phyloP scores from a whole-genome alignment of 37 sponge, comb jelly and placozoan species.

The Amphimedon queenslandica region DNA sequence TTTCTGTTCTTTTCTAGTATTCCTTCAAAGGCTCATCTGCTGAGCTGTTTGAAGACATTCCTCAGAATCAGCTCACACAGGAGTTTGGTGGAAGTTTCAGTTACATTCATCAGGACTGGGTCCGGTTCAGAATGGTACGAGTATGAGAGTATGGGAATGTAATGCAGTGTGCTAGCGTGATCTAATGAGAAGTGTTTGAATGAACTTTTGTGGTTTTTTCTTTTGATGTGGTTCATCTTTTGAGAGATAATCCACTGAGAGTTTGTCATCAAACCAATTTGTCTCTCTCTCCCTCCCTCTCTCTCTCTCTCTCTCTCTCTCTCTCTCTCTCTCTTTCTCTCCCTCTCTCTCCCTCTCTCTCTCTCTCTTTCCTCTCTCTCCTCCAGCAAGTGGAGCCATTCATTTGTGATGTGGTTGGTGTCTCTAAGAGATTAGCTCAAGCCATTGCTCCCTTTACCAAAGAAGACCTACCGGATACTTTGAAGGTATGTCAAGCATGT shows the following conservation, averaged over 20 bases:
- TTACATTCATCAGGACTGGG: constrained; percentile 82
- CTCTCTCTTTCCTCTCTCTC: neutral
- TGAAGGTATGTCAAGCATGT: constrained; percentile 5
- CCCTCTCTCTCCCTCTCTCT: neutral
- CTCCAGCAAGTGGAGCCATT: constrained; percentile 84
- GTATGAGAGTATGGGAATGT: too few relatives aligned
- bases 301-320: constrained; percentile 2
- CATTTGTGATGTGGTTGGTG: constrained; percentile 65
- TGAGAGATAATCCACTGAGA: too few relatives aligned
- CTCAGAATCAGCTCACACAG: constrained; percentile 32
- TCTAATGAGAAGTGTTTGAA: too few relatives aligned
- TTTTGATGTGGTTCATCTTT: too few relatives aligned
- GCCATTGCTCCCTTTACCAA: constrained; percentile 49
- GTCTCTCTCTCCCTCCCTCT: too few relatives aligned
- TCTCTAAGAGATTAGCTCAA: constrained; percentile 56
- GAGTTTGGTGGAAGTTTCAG: constrained; percentile 63
- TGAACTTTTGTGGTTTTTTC: too few relatives aligned
- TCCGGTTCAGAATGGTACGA: constrained; percentile 79
- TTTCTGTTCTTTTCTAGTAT: neutral
- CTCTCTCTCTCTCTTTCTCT: neutral
- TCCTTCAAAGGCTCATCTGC: neutral
- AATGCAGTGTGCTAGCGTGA: too few relatives aligned
- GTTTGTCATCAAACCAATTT: too few relatives aligned
- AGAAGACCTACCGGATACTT: constrained; percentile 9
- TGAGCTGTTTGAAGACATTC: constrained; percentile 35